Evolutionary conservation across 1,140 invertebrate species (phyloP).

Genomic region (Listronotus bonariensis): DNA sequence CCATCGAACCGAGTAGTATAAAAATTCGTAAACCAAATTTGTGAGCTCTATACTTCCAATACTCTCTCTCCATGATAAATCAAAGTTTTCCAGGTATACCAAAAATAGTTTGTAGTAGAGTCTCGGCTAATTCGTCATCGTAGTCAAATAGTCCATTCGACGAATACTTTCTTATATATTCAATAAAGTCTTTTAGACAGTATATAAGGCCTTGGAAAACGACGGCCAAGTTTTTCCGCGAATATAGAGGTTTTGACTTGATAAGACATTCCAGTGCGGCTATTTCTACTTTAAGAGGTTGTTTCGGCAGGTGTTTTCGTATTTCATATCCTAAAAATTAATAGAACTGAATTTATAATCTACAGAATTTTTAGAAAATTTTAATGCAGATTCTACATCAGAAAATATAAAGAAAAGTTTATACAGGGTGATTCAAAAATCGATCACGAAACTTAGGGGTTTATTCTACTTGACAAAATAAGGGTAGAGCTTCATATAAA

Average conservation of each 20-base stretch:
- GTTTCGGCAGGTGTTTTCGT: constrained; percentile 11
- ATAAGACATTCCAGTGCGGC: constrained; percentile 20
- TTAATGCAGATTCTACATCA: no score
- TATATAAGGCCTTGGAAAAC: constrained; percentile 28
- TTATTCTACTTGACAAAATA: no score
- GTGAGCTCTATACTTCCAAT: constrained; percentile 25
- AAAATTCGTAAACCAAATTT: constrained; percentile 25
- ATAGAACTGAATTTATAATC: no score
- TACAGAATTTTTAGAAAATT: no score
- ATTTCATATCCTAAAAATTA: constrained; percentile 34
- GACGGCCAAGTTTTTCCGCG: constrained; percentile 22
- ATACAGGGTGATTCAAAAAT: no score
- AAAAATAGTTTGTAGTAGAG: constrained; percentile 24
- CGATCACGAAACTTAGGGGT: no score
- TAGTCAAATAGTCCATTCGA: constrained; percentile 5
- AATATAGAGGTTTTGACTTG: constrained; percentile 28
- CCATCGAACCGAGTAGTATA: constrained; percentile 16
- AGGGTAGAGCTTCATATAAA: no score
- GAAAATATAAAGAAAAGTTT: no score
- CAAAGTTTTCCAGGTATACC: constrained; percentile 30
- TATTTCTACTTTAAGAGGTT: constrained; percentile 20
- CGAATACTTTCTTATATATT: constrained; percentile 10
- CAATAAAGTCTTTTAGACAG: constrained; percentile 22
- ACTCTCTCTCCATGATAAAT: constrained; percentile 34
- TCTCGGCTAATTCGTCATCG: constrained; percentile 14